A percentile compares a stretch with the other conserved stretches of the same genome.
These are phyloP conservation scores for Gopherus flavomarginatus DNA, from an alignment of 2,113 vertebrate species.

Conservation along the genomic window DNA sequence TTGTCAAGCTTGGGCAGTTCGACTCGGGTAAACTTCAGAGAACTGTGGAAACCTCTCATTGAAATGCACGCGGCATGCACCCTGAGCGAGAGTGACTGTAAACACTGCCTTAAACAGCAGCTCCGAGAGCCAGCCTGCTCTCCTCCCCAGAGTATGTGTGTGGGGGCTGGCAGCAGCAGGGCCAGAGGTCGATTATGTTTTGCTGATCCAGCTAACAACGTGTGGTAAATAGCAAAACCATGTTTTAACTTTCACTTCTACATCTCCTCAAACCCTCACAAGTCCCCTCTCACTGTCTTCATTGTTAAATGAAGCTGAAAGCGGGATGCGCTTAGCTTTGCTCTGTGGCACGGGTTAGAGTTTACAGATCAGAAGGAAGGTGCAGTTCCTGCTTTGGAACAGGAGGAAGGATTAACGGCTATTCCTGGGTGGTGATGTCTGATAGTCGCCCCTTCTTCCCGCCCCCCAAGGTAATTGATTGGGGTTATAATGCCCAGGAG, in stretches of 20 bases:
- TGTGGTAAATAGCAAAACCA: fast-evolving
- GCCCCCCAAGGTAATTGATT: background rate
- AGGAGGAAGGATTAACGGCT: background rate
- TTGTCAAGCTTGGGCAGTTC: background rate
- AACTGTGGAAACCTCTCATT: background rate
- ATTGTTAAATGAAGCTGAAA: background rate
- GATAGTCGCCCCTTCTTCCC: background rate
- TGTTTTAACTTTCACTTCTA: fast-evolving
- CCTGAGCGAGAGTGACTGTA: no score
- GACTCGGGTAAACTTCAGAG: background rate
- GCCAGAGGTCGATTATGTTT: background rate
- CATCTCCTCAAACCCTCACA: background rate
- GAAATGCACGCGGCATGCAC: background rate
- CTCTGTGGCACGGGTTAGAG: background rate
- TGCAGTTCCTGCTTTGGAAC: background rate
- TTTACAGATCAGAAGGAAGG: background rate
- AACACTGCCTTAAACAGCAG: background rate
- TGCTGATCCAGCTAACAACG: background rate
- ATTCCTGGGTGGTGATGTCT: background rate
- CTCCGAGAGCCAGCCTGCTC: background rate
- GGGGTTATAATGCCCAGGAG: background rate
- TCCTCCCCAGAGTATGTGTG: background rate
- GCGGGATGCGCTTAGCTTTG: background rate
- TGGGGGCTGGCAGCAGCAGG: background rate
- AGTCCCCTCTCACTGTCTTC: background rate